phyloP scores from a whole-genome alignment of 2,888 invertebrate species.

The Lithophane leautieri region DNA sequence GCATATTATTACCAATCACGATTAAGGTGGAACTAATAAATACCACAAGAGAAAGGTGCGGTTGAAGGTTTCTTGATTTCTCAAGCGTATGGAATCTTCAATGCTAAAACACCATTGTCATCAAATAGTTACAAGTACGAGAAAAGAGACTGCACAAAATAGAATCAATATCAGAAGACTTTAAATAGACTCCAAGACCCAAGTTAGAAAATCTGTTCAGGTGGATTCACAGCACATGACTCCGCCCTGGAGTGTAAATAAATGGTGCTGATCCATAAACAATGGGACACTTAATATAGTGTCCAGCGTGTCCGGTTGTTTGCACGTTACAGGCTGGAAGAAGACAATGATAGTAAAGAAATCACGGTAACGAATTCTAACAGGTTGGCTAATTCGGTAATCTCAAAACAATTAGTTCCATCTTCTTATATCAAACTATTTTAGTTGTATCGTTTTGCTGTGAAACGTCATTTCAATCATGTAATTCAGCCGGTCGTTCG shows the following conservation, averaged over 20 bases:
- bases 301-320: too few relatives aligned
- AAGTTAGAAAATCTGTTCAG: too few relatives aligned
- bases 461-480: conserved; percentile 13
- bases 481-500: conserved; percentile 13
- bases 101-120: neutral
- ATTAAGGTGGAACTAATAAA: conserved; percentile 29
- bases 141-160: neutral
- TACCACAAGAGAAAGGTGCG: conserved; percentile 30
- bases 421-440: neutral
- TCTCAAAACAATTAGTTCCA: conserved; percentile 10
- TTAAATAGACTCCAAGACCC: too few relatives aligned
- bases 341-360: neutral
- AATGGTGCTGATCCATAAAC: too few relatives aligned
- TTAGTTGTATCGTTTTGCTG: neutral
- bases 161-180: neutral
- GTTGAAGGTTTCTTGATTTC: conserved; percentile 23
- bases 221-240: too few relatives aligned
- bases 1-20: conserved; percentile 4
- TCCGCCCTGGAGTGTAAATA: too few relatives aligned
- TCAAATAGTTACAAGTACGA: neutral
- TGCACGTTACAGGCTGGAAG: neutral
- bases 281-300: too few relatives aligned
- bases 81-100: neutral
- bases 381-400: neutral
- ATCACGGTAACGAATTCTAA: conserved; percentile 1